Percentiles rank a stretch among this genome's conserved stretches.
phyloP scores from a whole-genome alignment of 1,140 invertebrate species.

The Habropoda laboriosa region DNA sequence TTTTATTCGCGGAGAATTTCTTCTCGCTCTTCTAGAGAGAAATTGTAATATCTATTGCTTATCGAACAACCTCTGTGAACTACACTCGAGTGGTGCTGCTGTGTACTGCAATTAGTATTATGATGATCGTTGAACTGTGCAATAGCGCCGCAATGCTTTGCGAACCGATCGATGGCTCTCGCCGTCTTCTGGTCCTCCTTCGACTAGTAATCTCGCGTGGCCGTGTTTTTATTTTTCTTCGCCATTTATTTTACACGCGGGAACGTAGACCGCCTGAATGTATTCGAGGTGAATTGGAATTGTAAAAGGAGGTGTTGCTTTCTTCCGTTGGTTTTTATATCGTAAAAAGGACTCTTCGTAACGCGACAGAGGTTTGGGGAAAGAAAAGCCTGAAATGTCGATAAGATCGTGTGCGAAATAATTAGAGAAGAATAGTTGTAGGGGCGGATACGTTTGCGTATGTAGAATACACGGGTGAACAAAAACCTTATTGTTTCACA shows the following conservation, averaged over 20 bases:
- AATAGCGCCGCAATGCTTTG: conserved; percentile 58
- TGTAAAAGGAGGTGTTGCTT: too few relatives aligned
- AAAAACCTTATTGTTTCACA: conserved; percentile 27
- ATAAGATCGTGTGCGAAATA: too few relatives aligned
- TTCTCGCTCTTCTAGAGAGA: background rate
- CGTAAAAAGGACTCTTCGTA: too few relatives aligned
- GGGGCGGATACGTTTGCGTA: conserved; percentile 2
- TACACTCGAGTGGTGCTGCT: conserved; percentile 23
- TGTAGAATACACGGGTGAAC: background rate
- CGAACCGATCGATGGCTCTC: conserved; percentile 9
- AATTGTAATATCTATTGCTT: background rate
- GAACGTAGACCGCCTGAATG: background rate
- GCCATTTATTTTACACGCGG: background rate
- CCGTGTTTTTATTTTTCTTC: background rate
- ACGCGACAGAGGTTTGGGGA: too few relatives aligned
- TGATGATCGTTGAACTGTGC: conserved; percentile 59
- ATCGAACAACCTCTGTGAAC: too few relatives aligned
- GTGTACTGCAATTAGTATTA: conserved; percentile 67
- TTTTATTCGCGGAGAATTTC: background rate
- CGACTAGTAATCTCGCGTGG: too few relatives aligned
- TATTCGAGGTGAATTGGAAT: too few relatives aligned
- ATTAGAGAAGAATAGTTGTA: too few relatives aligned
- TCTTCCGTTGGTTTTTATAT: too few relatives aligned
- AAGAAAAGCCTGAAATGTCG: too few relatives aligned
- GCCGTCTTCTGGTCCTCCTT: conserved; percentile 22